phyloP scores from a whole-genome alignment of 1,140 invertebrate species.

The Bombus polaris region DNA sequence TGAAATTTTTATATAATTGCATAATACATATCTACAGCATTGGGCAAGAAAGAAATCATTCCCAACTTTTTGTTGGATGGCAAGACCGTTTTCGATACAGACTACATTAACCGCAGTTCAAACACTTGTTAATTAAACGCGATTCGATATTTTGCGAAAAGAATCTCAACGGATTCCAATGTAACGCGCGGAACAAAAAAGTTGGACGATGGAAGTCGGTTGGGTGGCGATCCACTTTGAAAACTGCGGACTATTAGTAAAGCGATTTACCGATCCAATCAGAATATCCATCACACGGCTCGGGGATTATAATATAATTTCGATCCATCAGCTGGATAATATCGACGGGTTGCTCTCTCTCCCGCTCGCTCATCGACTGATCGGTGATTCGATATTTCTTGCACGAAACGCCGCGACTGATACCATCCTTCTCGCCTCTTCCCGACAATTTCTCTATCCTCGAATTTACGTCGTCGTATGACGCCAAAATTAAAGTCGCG shows the following conservation, averaged over 20 bases:
- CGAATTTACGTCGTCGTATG: conserved; percentile 16
- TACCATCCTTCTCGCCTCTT: background rate
- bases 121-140: background rate
- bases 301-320: conserved; percentile 74
- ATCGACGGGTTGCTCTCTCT: conserved; percentile 18
- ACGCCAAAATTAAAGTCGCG: conserved; percentile 25
- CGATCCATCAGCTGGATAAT: conserved; percentile 57
- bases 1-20: no score
- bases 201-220: conserved; percentile 1
- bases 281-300: conserved; percentile 69
- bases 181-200: background rate
- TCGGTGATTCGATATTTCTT: conserved; percentile 66
- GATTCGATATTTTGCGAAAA: background rate
- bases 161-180: background rate
- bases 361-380: conserved; percentile 30
- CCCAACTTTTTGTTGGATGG: no score
- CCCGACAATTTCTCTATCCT: conserved; percentile 2
- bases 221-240: conserved; percentile 26
- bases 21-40: no score
- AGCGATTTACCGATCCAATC: conserved; percentile 65
- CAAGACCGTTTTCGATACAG: no score
- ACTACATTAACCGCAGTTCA: background rate
- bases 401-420: conserved; percentile 1
- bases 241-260: conserved; percentile 54
- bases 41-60: no score